These are phyloP conservation scores for Nomada ferruginata DNA, from an alignment of 2,888 invertebrate genomes.

Conservation along the genomic window DNA sequence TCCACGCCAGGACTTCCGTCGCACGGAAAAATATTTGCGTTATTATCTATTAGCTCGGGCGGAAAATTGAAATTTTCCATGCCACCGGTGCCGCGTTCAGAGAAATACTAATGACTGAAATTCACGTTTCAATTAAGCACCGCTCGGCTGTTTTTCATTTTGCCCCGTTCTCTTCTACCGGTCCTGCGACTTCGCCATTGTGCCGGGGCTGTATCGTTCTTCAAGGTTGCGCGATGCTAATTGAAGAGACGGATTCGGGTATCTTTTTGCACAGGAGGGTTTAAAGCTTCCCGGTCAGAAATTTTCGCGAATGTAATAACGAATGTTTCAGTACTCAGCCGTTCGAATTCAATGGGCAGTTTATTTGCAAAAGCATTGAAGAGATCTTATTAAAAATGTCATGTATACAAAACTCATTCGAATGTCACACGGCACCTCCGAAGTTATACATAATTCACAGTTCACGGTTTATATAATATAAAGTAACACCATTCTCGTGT, in stretches of 20 bases:
- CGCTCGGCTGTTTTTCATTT: conserved; percentile 32
- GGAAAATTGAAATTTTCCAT: conserved; percentile 71
- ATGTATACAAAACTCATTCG: no score
- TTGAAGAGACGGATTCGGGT: background rate
- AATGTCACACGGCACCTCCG: no score
- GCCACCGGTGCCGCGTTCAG: conserved; percentile 48
- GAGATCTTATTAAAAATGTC: no score
- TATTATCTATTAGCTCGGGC: conserved; percentile 71
- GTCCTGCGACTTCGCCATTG: background rate
- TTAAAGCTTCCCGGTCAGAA: background rate
- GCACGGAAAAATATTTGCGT: conserved; percentile 72
- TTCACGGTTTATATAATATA: no score
- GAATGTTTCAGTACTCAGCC: background rate
- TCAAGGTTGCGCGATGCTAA: conserved; percentile 1
- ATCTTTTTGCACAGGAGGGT: background rate
- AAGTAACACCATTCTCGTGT: no score
- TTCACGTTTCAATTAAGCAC: conserved; percentile 61
- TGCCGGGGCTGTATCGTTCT: background rate
- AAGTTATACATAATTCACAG: no score
- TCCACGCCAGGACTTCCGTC: conserved; percentile 66
- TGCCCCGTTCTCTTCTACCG: background rate
- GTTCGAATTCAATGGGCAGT: background rate
- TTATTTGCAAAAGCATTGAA: no score
- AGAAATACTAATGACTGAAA: conserved; percentile 64
- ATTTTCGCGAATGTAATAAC: no score